Conservation (phyloP, 1,140 invertebrate species). For the Paraescarpia echinospica region DNA sequence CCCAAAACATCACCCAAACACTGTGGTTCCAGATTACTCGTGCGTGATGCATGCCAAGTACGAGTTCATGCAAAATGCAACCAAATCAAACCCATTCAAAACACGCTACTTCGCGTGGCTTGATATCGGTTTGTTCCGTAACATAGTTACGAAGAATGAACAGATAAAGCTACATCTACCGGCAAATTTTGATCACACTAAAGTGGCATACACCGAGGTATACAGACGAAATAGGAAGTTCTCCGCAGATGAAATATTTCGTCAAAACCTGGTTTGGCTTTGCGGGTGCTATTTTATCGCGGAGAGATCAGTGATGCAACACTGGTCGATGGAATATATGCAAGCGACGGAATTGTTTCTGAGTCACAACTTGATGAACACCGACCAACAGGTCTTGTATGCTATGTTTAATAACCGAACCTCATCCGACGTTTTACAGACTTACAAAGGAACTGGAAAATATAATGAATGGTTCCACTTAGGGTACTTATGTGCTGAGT, state of each 20-base stretch:
- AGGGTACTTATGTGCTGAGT: neutral
- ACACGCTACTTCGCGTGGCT: slow-evolving; percentile 30
- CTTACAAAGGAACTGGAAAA: slow-evolving; percentile 15
- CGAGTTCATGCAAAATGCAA: slow-evolving; percentile 25
- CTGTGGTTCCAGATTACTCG: slow-evolving; percentile 36
- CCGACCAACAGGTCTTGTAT: slow-evolving; percentile 30
- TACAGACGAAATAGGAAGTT: slow-evolving; percentile 31
- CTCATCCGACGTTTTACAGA: slow-evolving; percentile 15
- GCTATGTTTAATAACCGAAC: slow-evolving; percentile 7
- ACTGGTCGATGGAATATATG: slow-evolving; percentile 26
- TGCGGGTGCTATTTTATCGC: slow-evolving; percentile 37
- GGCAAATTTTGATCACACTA: slow-evolving; percentile 38
- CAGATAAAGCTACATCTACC: slow-evolving; percentile 41
- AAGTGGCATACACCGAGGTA: slow-evolving; percentile 42
- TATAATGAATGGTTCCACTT: slow-evolving; percentile 8
- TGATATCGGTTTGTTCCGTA: slow-evolving; percentile 30
- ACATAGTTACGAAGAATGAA: neutral
- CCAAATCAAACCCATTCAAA: slow-evolving; percentile 16
- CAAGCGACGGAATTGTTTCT: slow-evolving; percentile 18
- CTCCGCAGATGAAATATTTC: slow-evolving; percentile 34
- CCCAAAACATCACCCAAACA: slow-evolving; percentile 39
- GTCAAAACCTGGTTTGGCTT: slow-evolving; percentile 43
- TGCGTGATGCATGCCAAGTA: slow-evolving; percentile 51
- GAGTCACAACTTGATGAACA: slow-evolving; percentile 20
- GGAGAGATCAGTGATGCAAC: slow-evolving; percentile 21